phyloP scores from a whole-genome alignment of 1,140 invertebrate genomes.

The Magallana ariakensis region DNA sequence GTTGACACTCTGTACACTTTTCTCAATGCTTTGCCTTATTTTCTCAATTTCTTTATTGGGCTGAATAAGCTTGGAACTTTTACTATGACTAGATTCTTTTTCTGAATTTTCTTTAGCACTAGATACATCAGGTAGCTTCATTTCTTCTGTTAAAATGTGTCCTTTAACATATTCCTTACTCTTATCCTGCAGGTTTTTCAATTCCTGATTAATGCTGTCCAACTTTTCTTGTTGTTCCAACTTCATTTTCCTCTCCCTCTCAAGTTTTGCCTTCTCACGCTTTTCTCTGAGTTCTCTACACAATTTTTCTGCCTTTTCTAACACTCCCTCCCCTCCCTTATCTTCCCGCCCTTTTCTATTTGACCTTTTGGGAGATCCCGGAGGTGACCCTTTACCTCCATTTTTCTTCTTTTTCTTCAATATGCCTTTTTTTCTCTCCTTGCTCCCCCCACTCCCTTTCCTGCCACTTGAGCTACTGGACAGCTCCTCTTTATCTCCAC shows the following conservation, averaged over 20 bases:
- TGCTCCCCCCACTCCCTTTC: not conserved
- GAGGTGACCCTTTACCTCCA: not conserved
- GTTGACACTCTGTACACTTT: slow-evolving; percentile 44
- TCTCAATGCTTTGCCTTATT: slow-evolving; percentile 56
- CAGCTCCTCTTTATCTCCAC: slow-evolving; percentile 5
- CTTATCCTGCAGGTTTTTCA: slow-evolving; percentile 50
- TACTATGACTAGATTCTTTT: slow-evolving; percentile 18
- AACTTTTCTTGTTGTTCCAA: slow-evolving; percentile 51
- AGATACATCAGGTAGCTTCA: not conserved
- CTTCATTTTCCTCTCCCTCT: slow-evolving; percentile 49
- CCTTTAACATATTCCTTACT: slow-evolving; percentile 59
- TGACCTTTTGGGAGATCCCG: not conserved
- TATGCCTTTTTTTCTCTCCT: slow-evolving; percentile 31
- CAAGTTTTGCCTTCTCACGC: slow-evolving; percentile 48
- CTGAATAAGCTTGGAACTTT: slow-evolving; percentile 1
- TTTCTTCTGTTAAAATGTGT: slow-evolving; percentile 38
- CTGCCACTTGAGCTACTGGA: slow-evolving; percentile 27
- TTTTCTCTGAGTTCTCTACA: slow-evolving; percentile 54
- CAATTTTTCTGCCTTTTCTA: slow-evolving; percentile 57
- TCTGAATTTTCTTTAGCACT: slow-evolving; percentile 40
- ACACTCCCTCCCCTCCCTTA: slow-evolving; percentile 39
- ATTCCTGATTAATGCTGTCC: slow-evolving; percentile 50
- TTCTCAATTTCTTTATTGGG: slow-evolving; percentile 47
- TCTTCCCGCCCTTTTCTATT: not conserved
- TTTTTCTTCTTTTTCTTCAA: slow-evolving; percentile 56